Evolutionary conservation across 2,113 vertebrate genomes (phyloP).

Genomic region (Anoura caudifer): DNA sequence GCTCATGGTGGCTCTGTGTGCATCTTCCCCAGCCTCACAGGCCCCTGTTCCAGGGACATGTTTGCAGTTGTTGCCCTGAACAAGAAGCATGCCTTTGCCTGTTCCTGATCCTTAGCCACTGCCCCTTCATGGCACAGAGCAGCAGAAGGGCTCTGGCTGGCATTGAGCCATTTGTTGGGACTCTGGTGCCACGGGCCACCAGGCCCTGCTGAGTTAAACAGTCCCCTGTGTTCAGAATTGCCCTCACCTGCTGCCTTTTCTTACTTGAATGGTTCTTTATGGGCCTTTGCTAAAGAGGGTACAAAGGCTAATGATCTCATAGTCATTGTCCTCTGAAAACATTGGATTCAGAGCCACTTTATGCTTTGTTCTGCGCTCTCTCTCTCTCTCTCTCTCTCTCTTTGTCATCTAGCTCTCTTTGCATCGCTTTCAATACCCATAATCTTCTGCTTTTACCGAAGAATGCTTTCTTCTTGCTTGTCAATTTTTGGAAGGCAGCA

Average conservation of each 20-base stretch:
- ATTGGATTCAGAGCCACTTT: neutral
- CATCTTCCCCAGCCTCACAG: neutral
- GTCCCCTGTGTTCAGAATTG: neutral
- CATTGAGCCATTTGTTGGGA: accelerated
- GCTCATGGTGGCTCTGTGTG: accelerated
- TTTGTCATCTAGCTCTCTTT: neutral
- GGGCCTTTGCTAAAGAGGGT: neutral
- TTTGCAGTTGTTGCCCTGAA: neutral
- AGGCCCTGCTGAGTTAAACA: neutral
- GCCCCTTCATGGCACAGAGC: accelerated
- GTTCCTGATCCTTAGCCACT: accelerated
- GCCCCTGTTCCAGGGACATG: neutral
- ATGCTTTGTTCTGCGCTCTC: neutral
- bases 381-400: too few relatives aligned
- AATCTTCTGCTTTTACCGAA: neutral
- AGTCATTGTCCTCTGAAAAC: neutral
- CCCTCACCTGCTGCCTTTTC: neutral
- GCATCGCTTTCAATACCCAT: neutral
- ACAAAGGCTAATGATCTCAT: neutral
- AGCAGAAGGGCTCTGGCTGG: neutral
- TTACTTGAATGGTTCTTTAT: neutral
- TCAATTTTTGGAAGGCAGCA: neutral
- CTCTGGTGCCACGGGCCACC: neutral
- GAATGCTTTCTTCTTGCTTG: neutral
- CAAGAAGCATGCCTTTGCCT: neutral